Conservation (phyloP, 2,113 vertebrate species). For the Malurus cyaneus region DNA sequence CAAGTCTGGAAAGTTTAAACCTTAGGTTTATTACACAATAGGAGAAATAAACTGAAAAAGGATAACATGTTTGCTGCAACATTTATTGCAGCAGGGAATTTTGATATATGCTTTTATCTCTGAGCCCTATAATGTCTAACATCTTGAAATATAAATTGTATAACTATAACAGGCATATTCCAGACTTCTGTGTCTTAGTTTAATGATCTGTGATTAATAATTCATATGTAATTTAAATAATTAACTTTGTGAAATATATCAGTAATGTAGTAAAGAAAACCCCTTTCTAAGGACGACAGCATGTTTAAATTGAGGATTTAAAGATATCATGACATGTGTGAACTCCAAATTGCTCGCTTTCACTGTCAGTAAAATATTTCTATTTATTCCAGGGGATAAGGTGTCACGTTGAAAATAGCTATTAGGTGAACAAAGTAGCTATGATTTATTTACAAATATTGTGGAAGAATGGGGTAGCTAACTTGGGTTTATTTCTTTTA, state of each 20-base stretch:
- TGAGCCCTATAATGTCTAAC: neutral
- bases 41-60: slow-evolving; percentile 14
- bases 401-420: slow-evolving; percentile 4
- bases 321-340: neutral
- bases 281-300: neutral
- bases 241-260: slow-evolving; percentile 58
- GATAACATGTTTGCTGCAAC: neutral
- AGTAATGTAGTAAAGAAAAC: slow-evolving; percentile 11
- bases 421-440: slow-evolving; percentile 15
- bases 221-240: slow-evolving; percentile 59
- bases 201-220: slow-evolving; percentile 46
- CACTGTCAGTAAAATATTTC: slow-evolving; percentile 27
- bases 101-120: neutral
- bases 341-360: slow-evolving; percentile 30
- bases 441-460: slow-evolving; percentile 12
- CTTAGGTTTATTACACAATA: neutral
- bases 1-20: slow-evolving; percentile 60
- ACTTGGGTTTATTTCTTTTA: neutral
- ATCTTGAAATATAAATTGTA: neutral
- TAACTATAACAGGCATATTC: neutral
- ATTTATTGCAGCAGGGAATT: neutral
- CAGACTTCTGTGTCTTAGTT: slow-evolving; percentile 7
- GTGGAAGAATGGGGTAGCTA: neutral
- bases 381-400: neutral
- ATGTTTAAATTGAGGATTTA: slow-evolving; percentile 19